phyloP scores from a whole-genome alignment of 1,140 invertebrate species.

The Camponotus floridanus region DNA sequence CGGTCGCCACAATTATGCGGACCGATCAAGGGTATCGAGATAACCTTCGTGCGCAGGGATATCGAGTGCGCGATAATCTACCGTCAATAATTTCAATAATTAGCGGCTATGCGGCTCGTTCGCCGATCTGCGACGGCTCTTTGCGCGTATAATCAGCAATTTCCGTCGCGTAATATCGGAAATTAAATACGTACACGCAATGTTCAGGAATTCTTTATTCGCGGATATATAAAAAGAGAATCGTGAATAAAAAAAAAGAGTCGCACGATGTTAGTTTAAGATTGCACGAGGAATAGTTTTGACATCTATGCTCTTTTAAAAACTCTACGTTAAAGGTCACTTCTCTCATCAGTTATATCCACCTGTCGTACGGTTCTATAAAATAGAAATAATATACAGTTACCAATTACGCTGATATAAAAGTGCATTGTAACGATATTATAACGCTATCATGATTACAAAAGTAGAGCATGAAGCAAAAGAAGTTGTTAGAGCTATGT shows the following conservation, averaged over 20 bases:
- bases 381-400: conserved; percentile 20
- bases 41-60: conserved; percentile 38
- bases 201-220: background rate
- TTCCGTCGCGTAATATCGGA: background rate
- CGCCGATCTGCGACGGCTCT: background rate
- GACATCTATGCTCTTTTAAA: background rate
- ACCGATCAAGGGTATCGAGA: conserved; percentile 64
- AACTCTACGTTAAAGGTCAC: conserved; percentile 22
- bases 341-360: conserved; percentile 4
- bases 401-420: background rate
- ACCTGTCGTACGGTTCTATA: background rate
- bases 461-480: background rate
- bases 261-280: background rate
- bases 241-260: background rate
- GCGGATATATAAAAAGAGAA: background rate
- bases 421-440: background rate
- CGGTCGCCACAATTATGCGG: conserved; percentile 63
- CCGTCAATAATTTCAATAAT: conserved; percentile 54
- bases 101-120: conserved; percentile 17
- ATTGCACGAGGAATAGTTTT: background rate
- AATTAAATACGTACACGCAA: background rate
- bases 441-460: too few relatives aligned
- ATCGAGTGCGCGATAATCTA: conserved; percentile 61
- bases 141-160: background rate
- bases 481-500: conserved; percentile 1